Base-by-base conservation (phyloP, 2,797 vertebrate species). In the Benthosema pterotum region DNA sequence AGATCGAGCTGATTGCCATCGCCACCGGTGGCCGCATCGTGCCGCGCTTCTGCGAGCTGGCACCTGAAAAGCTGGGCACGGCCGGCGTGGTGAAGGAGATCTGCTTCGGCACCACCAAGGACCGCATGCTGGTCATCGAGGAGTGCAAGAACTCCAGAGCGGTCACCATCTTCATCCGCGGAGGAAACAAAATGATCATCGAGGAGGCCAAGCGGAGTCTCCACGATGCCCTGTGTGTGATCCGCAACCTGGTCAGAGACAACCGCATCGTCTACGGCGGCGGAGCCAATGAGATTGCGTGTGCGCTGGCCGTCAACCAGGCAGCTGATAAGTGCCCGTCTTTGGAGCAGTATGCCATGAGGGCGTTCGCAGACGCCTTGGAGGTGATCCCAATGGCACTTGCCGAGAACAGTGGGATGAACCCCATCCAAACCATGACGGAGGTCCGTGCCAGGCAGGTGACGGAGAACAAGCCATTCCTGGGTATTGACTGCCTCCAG, bases 181-280 rank as follows among this genome's bases (percentile, higher is more conserved):
- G 98, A 62, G 98, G 98, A 75, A 99, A 99, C 87, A 99, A 99
- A 88, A 99, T 99, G 97, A 99, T 99, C 50, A 97, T 99, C 2
- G 97, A 99, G 76, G 98, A 99, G 79, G 97, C 98, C 0, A 99
- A 99, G 69, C 93, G 97, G 0, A 97, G 97, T 0, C 96, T 99
- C 51, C 97, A 99, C 0, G 98, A 99, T 14, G 98, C 98, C 0
- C 54, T 99, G 70, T 99, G 98, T 48, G 97, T 99, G 11, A 99
- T 98, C 73, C 94, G 97, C 47, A 99, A 99, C 80, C 93, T 99
- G 25, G 93, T 99, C 55, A 92, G 90, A 12, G 98, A 99, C 78
- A 97, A 96, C 73, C 96, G 97, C 0, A 90, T 99, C 0, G 97
- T 99, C 0, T 99, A 99, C 0, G 97, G 98, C 0, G 97, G 98